Percentiles rank a stretch among this genome's conserved stretches.
These are phyloP conservation scores for Channa argus DNA, from an alignment of 2,113 vertebrate species.

Conservation along the genomic window DNA sequence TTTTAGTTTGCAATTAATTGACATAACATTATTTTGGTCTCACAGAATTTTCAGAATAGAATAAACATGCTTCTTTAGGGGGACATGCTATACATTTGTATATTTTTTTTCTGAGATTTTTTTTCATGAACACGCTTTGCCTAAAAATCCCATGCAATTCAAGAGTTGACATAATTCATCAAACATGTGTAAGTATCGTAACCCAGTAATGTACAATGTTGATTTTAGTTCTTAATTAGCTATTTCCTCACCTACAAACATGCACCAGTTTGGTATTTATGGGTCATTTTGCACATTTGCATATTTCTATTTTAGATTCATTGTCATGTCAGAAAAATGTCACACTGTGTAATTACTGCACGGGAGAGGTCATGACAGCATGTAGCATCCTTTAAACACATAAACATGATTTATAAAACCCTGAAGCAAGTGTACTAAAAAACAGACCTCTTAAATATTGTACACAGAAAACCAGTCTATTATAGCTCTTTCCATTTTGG, in stretches of 20 bases:
- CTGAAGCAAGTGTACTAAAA: constrained; percentile 32
- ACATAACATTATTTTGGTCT: constrained; percentile 47
- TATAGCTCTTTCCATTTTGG: constrained; percentile 77
- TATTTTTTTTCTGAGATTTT: no score
- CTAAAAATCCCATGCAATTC: neutral
- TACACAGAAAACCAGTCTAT: constrained; percentile 68
- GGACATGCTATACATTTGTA: neutral
- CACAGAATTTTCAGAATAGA: constrained; percentile 6
- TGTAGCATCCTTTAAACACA: constrained; percentile 41
- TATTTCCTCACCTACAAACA: neutral
- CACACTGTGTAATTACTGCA: constrained; percentile 1
- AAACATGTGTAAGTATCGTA: no score
- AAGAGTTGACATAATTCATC: no score
- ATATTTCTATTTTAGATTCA: constrained; percentile 53
- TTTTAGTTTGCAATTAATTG: constrained; percentile 41
- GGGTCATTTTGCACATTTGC: constrained; percentile 41
- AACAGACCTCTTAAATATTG: constrained; percentile 61
- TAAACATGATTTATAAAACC: constrained; percentile 54
- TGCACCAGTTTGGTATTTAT: constrained; percentile 32
- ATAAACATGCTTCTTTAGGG: neutral
- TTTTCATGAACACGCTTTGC: neutral
- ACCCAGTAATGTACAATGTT: neutral
- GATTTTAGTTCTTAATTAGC: neutral
- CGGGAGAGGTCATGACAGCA: constrained; percentile 17
- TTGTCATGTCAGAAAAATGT: constrained; percentile 30